Conservation (phyloP, 2,888 invertebrate genomes). For the Philonicus albiceps region DNA sequence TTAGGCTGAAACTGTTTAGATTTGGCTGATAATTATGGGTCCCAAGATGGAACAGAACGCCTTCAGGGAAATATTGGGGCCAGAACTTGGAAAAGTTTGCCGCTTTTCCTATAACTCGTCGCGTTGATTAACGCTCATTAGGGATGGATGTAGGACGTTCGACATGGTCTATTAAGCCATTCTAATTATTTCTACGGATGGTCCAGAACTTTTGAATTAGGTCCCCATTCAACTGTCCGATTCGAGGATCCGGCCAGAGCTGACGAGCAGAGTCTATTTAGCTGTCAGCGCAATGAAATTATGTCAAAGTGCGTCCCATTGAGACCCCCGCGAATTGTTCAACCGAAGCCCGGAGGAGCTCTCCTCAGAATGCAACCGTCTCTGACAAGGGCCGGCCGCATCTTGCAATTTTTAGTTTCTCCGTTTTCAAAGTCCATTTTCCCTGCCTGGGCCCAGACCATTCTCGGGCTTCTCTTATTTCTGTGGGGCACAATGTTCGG, state of each 20-base stretch:
- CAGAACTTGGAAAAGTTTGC: not conserved
- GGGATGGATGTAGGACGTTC: not conserved
- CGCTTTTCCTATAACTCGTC: not conserved
- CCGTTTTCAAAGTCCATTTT: not conserved
- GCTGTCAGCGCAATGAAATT: conserved; percentile 23
- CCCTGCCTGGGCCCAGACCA: not conserved
- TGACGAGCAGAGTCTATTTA: conserved; percentile 27
- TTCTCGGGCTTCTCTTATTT: not conserved
- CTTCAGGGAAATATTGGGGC: not conserved
- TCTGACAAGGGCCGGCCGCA: not conserved
- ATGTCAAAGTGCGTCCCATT: conserved; percentile 16
- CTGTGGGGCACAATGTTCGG: conserved; percentile 27
- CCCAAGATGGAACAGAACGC: not conserved
- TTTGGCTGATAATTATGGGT: conserved; percentile 6
- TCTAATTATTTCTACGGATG: not conserved
- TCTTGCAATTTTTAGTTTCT: conserved; percentile 14
- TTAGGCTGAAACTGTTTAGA: conserved; percentile 12
- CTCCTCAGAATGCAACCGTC: not conserved
- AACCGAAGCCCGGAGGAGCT: not conserved
- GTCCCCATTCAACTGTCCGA: not conserved
- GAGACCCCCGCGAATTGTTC: conserved; percentile 19
- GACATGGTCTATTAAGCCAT: not conserved
- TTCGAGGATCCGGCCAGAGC: not conserved
- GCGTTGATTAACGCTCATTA: conserved; percentile 28
- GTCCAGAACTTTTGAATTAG: not conserved